Conservation (phyloP, 2,113 vertebrate species). For the Leuciscus idus region DNA sequence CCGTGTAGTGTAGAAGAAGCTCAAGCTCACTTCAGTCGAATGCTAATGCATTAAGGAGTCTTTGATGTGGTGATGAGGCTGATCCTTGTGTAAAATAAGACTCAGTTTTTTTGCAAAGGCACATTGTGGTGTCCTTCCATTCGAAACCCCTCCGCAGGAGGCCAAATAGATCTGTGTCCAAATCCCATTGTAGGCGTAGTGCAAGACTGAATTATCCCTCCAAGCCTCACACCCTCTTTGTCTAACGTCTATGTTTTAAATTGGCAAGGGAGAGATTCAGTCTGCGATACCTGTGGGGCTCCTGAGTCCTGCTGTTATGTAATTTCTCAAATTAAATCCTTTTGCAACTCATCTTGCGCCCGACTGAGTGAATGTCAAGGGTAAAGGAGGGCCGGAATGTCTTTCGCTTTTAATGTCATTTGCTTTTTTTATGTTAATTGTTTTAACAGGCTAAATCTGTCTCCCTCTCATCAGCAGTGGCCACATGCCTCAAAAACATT, state of each 20-base stretch:
- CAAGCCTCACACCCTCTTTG: constrained; percentile 41
- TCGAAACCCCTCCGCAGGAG: constrained; percentile 57
- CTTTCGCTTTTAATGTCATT: constrained; percentile 31
- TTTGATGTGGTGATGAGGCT: constrained; percentile 71
- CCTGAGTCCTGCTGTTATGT: constrained; percentile 68
- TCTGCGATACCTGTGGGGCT: constrained; percentile 64
- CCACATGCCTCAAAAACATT: neutral
- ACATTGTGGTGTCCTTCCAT: constrained; percentile 62
- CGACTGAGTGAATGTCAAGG: constrained; percentile 71
- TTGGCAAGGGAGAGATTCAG: constrained; percentile 66
- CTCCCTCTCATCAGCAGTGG: neutral
- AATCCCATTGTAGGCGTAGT: constrained; percentile 64
- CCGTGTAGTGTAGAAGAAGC: constrained; percentile 55
- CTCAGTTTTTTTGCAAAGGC: neutral
- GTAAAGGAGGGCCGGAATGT: constrained; percentile 49
- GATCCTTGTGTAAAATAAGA: constrained; percentile 5
- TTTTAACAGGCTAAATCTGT: constrained; percentile 28
- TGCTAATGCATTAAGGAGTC: constrained; percentile 53
- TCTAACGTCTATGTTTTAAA: constrained; percentile 52
- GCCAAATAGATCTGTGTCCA: constrained; percentile 61
- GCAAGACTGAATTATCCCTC: constrained; percentile 45
- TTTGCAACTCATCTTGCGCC: constrained; percentile 63
- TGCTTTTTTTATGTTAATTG: constrained; percentile 7
- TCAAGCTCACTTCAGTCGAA: constrained; percentile 29
- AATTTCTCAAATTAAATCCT: constrained; percentile 75